Percentiles rank a stretch among this genome's conserved stretches.
phyloP scores from a whole-genome alignment of 37 sponge, comb jelly and placozoan genomes.

The Cliona cf. orientalis region DNA sequence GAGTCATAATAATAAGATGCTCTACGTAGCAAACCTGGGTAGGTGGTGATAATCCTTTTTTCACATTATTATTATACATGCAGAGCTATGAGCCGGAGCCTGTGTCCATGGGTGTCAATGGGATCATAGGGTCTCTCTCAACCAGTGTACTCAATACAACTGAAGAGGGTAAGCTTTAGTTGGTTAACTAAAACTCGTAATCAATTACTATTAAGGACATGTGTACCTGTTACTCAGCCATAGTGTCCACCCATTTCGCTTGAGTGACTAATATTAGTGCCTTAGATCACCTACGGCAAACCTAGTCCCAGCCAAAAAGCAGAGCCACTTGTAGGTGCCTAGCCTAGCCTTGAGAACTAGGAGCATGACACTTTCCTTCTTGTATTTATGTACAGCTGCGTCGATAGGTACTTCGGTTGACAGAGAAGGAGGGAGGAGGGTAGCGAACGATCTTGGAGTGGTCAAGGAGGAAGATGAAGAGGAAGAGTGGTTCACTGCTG shows the following conservation, averaged over 20 bases:
- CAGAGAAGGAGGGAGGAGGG: too few relatives aligned
- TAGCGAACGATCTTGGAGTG: too few relatives aligned
- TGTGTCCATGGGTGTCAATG: background rate
- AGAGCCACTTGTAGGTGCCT: background rate
- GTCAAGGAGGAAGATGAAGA: conserved; percentile 7
- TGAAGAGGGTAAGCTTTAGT: too few relatives aligned
- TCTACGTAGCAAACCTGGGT: background rate
- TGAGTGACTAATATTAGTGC: too few relatives aligned
- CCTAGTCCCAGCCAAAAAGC: too few relatives aligned
- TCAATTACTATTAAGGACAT: too few relatives aligned
- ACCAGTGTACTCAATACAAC: background rate
- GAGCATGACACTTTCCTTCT: background rate
- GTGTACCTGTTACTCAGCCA: too few relatives aligned
- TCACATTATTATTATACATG: background rate
- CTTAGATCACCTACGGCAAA: too few relatives aligned
- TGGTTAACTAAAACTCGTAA: too few relatives aligned
- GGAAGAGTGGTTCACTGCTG: conserved; percentile 66
- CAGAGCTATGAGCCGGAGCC: background rate
- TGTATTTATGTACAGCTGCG: too few relatives aligned
- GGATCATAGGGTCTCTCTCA: background rate
- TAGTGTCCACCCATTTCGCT: too few relatives aligned
- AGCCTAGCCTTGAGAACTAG: background rate
- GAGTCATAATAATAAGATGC: conserved; percentile 5
- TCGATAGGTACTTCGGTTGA: too few relatives aligned
- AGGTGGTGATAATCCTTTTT: background rate